phyloP scores from a whole-genome alignment of 1,140 invertebrate species.

The Pomacea maculata region DNA sequence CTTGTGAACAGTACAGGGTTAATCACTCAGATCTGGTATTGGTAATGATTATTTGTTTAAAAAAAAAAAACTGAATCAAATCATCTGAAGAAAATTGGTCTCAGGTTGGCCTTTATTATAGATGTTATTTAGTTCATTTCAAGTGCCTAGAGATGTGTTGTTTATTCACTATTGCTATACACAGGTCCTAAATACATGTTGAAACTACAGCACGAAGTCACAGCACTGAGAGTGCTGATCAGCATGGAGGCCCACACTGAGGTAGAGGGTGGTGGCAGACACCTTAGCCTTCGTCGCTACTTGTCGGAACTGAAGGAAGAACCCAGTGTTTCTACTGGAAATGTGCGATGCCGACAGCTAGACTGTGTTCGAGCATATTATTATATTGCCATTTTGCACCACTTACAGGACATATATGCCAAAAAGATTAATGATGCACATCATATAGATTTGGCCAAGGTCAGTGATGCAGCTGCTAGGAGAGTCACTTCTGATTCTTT shows the following conservation, averaged over 20 bases:
- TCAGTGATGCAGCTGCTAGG: too few species aligned
- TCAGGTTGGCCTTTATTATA: too few species aligned
- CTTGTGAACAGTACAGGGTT: too few species aligned
- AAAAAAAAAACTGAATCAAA: too few species aligned
- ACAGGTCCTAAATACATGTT: conserved; percentile 60
- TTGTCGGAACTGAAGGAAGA: conserved; percentile 57
- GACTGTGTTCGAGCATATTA: conserved; percentile 58
- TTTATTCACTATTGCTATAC: conserved; percentile 20
- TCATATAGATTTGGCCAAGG: not conserved
- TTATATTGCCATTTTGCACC: conserved; percentile 52
- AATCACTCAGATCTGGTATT: too few species aligned
- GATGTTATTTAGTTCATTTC: too few species aligned
- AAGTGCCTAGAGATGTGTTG: too few species aligned
- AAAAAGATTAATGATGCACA: conserved; percentile 1
- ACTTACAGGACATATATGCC: conserved; percentile 29
- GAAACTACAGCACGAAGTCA: conserved; percentile 58
- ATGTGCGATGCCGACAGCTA: conserved; percentile 52
- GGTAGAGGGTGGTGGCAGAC: conserved; percentile 44
- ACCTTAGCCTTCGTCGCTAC: conserved; percentile 52
- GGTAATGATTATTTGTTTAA: too few species aligned
- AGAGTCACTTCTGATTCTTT: too few species aligned
- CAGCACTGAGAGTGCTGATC: conserved; percentile 54
- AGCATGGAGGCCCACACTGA: conserved; percentile 52
- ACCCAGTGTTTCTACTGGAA: conserved; percentile 42
- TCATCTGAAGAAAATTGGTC: too few species aligned